Conservation (phyloP, 1,140 invertebrate genomes). For the Solenopsis fugax region DNA sequence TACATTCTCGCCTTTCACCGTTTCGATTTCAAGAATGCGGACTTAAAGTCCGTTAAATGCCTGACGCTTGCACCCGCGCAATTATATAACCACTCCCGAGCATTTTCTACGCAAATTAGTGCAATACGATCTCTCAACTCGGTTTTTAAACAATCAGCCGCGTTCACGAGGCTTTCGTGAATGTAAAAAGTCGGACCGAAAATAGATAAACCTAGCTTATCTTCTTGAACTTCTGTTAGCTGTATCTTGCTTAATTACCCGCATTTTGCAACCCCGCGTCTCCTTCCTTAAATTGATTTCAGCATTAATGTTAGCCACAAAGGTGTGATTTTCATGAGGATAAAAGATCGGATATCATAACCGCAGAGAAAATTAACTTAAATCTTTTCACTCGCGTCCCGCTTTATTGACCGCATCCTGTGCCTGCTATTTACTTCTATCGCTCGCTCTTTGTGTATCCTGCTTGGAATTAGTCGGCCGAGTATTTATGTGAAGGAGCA, state of each 20-base stretch:
- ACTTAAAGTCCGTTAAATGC: background rate
- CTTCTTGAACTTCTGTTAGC: background rate
- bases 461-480: conserved; percentile 34
- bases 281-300: background rate
- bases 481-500: conserved; percentile 21
- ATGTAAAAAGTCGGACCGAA: background rate
- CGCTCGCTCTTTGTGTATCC: conserved; percentile 33
- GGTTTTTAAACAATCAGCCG: background rate
- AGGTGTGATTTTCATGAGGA: background rate
- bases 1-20: conserved; percentile 49
- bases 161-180: background rate
- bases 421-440: conserved; percentile 14
- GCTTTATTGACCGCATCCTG: conserved; percentile 51
- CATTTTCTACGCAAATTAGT: background rate
- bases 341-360: background rate
- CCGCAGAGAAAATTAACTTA: background rate
- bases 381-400: conserved; percentile 11
- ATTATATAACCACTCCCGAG: conserved; percentile 7
- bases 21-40: conserved; percentile 28
- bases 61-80: conserved; percentile 3
- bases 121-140: background rate
- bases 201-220: background rate
- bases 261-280: background rate
- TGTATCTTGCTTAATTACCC: background rate
- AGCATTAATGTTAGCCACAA: background rate